A percentile compares a stretch with the other conserved stretches of the same genome.
phyloP scores from a whole-genome alignment of 2,113 vertebrate genomes.

The Zosterops lateralis region DNA sequence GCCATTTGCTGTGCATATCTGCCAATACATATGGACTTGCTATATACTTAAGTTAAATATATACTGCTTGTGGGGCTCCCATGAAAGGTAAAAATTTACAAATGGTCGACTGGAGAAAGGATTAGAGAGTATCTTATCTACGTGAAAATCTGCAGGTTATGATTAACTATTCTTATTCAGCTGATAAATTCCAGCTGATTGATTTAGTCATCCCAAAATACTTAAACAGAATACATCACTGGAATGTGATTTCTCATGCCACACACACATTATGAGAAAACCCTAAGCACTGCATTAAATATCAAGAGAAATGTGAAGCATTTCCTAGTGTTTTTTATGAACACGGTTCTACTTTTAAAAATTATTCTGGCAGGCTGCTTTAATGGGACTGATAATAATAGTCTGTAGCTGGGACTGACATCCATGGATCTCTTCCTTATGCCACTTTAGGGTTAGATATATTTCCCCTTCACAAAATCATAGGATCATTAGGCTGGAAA shows the following conservation, averaged over 20 bases:
- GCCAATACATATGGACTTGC: background rate
- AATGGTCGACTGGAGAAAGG: background rate
- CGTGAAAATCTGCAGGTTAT: background rate
- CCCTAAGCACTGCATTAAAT: background rate
- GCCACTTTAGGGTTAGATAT: background rate
- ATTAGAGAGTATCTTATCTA: background rate
- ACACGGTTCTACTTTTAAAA: background rate
- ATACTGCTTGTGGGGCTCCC: background rate
- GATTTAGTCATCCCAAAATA: background rate
- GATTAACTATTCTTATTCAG: background rate
- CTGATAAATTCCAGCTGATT: background rate
- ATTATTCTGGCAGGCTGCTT: no score
- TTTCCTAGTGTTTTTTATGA: background rate
- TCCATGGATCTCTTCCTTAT: background rate
- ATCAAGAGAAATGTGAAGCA: background rate
- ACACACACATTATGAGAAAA: background rate
- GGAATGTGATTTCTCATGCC: background rate
- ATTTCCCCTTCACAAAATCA: background rate
- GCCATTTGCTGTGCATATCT: background rate
- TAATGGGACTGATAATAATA: background rate
- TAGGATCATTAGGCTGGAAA: background rate
- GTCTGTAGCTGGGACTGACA: background rate
- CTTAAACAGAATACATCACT: background rate
- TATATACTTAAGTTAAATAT: background rate
- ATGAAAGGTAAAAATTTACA: background rate